A percentile compares a stretch with the other conserved stretches of the same genome.
These are phyloP conservation scores for Channa maculata DNA, from an alignment of 2,113 vertebrate genomes.

Conservation along the genomic window DNA sequence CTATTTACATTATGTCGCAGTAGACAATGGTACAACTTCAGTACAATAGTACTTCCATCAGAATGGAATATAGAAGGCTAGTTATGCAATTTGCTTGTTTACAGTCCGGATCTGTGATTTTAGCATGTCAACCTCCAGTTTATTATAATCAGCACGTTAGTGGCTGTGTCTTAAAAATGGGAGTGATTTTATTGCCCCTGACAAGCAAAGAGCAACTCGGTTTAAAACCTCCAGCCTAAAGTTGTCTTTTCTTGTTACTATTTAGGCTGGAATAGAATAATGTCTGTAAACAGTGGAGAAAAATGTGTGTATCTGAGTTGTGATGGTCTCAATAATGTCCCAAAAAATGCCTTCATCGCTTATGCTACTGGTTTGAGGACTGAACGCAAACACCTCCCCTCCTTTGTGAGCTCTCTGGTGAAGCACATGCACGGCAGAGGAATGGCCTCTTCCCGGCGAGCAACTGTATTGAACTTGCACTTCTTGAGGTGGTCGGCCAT, in stretches of 20 bases:
- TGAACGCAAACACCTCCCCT: constrained; percentile 93
- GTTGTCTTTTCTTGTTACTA: constrained; percentile 3
- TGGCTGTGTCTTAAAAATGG: constrained; percentile 21
- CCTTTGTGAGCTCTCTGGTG: constrained; percentile 95
- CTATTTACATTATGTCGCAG: constrained; percentile 88
- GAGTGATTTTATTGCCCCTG: constrained; percentile 5
- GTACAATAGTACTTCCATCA: constrained; percentile 79
- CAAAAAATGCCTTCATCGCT: constrained; percentile 42
- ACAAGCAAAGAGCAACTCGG: constrained; percentile 12
- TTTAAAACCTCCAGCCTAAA: background rate
- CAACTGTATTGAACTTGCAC: constrained; percentile 92
- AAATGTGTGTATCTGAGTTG: constrained; percentile 26
- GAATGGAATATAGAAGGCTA: constrained; percentile 76
- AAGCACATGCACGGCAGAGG: constrained; percentile 98
- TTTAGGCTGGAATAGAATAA: constrained; percentile 27
- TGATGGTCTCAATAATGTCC: constrained; percentile 29
- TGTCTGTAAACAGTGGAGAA: constrained; percentile 70
- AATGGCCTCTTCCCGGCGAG: constrained; percentile 92
- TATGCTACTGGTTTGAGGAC: constrained; percentile 93
- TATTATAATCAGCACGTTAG: background rate
- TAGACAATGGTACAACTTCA: constrained; percentile 85
- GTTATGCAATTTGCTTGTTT: constrained; percentile 36
- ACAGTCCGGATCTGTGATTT: constrained; percentile 16
- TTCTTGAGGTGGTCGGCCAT: constrained; percentile 99
- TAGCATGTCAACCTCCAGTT: constrained; percentile 19